These are phyloP conservation scores for Thera britannica DNA, from an alignment of 2,888 invertebrate genomes.

Conservation along the genomic window DNA sequence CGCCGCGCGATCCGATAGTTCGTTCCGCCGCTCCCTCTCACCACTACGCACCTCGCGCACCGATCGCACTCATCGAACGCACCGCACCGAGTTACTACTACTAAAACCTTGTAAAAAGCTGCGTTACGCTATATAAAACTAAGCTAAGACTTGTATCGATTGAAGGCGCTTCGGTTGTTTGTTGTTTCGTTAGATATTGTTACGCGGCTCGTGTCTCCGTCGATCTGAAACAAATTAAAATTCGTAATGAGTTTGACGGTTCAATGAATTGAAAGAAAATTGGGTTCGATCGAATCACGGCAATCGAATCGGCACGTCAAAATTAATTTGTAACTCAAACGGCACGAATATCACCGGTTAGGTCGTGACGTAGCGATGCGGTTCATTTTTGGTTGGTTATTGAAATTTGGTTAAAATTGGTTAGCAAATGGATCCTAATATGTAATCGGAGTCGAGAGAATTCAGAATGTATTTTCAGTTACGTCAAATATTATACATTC, in stretches of 20 bases:
- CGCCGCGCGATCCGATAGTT: slow-evolving; percentile 41
- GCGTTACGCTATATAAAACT: slow-evolving; percentile 44
- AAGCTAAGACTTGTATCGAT: slow-evolving; percentile 63
- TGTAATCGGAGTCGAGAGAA: slow-evolving; percentile 2
- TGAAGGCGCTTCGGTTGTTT: slow-evolving; percentile 78
- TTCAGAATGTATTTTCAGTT: slow-evolving; percentile 1
- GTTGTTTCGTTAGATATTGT: slow-evolving; percentile 52
- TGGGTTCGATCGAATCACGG: slow-evolving; percentile 57
- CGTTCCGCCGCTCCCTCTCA: slow-evolving; percentile 34
- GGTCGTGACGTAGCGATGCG: slow-evolving; percentile 22
- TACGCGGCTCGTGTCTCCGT: slow-evolving; percentile 58
- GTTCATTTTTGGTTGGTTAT: slow-evolving; percentile 25
- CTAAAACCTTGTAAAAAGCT: slow-evolving; percentile 32
- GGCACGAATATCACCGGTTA: slow-evolving; percentile 32
- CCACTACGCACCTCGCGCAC: slow-evolving; percentile 33
- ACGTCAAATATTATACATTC: slow-evolving; percentile 43
- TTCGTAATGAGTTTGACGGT: slow-evolving; percentile 54
- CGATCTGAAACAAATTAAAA: slow-evolving; percentile 76
- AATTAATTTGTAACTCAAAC: slow-evolving; percentile 54
- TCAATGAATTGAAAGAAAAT: slow-evolving; percentile 54
- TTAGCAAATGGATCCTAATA: slow-evolving; percentile 3
- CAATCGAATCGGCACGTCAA: slow-evolving; percentile 55
- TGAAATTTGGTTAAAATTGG: slow-evolving; percentile 7
- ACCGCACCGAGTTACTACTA: slow-evolving; percentile 36
- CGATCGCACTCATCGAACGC: slow-evolving; percentile 44